phyloP scores from a whole-genome alignment of 37 sponge, comb jelly and placozoan species.

The Corticium candelabrum region DNA sequence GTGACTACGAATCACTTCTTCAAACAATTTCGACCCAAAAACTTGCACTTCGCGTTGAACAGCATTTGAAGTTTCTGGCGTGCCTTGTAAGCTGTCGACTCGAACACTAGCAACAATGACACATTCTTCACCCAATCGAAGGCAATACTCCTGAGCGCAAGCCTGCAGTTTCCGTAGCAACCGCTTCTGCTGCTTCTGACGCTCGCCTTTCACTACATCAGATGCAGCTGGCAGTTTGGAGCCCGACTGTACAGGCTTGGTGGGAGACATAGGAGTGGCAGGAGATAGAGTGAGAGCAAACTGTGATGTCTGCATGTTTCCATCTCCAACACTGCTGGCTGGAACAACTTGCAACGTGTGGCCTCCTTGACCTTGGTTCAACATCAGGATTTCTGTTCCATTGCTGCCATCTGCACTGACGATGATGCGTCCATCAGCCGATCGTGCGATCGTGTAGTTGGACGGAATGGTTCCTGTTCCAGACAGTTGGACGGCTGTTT shows the following conservation, averaged over 20 bases:
- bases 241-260: not conserved
- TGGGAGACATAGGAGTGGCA: not conserved
- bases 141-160: not conserved
- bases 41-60: not conserved
- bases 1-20: not conserved
- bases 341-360: not conserved
- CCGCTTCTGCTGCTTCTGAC: constrained; percentile 2
- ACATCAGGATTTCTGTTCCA: not conserved
- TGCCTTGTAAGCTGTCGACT: not conserved
- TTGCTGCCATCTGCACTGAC: not conserved
- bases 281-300: not conserved
- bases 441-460: not conserved
- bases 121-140: not conserved
- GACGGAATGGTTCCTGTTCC: not conserved
- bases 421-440: not conserved
- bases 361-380: not conserved
- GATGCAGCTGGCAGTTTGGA: not conserved
- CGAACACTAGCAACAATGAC: not conserved
- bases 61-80: not conserved
- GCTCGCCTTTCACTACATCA: not conserved
- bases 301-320: not conserved
- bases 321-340: not conserved
- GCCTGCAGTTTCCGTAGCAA: not conserved
- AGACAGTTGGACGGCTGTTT: not conserved
- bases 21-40: not conserved